Evolutionary conservation across 2,888 invertebrate species (phyloP).

Genomic region (Conops quadrifasciatus): DNA sequence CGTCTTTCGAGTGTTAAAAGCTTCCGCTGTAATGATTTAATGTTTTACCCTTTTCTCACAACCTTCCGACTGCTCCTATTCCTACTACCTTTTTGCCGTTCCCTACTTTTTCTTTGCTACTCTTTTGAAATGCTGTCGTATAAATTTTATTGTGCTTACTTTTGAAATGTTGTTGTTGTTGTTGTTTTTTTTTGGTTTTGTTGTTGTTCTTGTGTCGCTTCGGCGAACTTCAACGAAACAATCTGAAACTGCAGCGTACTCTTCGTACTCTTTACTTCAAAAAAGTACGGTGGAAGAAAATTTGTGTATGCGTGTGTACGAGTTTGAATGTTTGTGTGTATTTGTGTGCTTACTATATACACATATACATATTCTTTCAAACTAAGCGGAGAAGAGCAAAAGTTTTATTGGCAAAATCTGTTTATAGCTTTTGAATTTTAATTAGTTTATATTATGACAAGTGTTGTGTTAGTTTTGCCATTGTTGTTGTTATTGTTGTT

Average conservation of each 20-base stretch:
- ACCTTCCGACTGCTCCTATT: conserved; percentile 18
- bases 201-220: conserved; percentile 13
- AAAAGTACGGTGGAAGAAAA: conserved; percentile 29
- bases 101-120: no score
- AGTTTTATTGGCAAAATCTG: conserved; percentile 64
- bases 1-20: no score
- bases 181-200: neutral
- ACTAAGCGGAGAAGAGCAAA: conserved; percentile 50
- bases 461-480: conserved; percentile 1
- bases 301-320: conserved; percentile 3
- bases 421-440: conserved; percentile 65
- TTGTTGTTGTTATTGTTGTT: neutral
- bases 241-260: neutral
- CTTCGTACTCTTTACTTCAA: neutral
- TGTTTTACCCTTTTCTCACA: no score
- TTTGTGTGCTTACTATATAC: no score
- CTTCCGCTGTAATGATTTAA: no score
- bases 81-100: conserved; percentile 17
- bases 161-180: conserved; percentile 44
- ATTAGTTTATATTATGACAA: conserved; percentile 54
- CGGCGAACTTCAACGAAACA: neutral
- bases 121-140: conserved; percentile 55
- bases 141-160: conserved; percentile 58
- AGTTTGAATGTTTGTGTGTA: conserved; percentile 5
- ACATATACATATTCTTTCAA: no score